Percentiles rank a stretch among this genome's conserved stretches.
Evolutionary conservation across 2,113 vertebrate species (phyloP).

Genomic region (Regulus satrapa): DNA sequence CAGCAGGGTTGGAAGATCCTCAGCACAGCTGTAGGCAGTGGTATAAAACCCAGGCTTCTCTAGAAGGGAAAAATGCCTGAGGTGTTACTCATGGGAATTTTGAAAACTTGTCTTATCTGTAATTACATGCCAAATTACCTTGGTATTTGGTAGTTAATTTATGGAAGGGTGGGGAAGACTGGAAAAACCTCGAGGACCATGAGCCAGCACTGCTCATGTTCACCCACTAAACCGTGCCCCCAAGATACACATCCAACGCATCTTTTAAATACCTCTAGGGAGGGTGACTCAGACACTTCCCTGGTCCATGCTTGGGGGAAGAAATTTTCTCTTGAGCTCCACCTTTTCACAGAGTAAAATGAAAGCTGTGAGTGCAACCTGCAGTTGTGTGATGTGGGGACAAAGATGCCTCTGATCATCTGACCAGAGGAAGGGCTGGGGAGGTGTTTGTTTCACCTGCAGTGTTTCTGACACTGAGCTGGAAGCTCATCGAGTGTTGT

Average conservation of each 20-base stretch:
- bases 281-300: neutral
- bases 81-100: neutral
- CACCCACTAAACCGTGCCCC: neutral
- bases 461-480: neutral
- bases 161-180: neutral
- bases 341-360: neutral
- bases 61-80: neutral
- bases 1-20: neutral
- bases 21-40: neutral
- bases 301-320: neutral
- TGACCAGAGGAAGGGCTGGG: neutral
- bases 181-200: neutral
- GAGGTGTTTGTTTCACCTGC: neutral
- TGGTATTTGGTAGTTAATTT: conserved; percentile 45
- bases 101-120: conserved; percentile 47
- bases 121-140: conserved; percentile 50
- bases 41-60: conserved; percentile 37
- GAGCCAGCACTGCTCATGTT: neutral
- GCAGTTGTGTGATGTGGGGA: neutral
- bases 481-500: neutral
- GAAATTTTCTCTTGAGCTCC: neutral
- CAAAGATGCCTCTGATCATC: neutral
- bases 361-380: neutral
- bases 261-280: neutral
- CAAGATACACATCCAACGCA: neutral